Percentiles rank a stretch among this genome's conserved stretches.
These are phyloP conservation scores for Microchrysa polita DNA, from an alignment of 2,888 invertebrate species.

Conservation along the genomic window DNA sequence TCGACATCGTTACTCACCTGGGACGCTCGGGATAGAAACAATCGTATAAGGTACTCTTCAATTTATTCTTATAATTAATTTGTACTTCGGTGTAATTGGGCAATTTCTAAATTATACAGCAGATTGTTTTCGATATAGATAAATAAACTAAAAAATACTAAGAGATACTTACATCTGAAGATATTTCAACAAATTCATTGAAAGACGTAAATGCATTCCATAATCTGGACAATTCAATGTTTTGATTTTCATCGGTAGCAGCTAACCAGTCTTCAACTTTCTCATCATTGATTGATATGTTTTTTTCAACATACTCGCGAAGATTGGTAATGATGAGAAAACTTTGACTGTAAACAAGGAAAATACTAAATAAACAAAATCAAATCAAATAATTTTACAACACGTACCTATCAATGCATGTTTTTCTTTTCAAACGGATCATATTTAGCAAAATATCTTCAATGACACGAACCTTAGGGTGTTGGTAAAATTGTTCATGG, in stretches of 20 bases:
- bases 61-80: neutral
- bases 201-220: conserved; percentile 7
- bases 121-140: too few relatives aligned
- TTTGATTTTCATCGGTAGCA: too few relatives aligned
- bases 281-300: conserved; percentile 6
- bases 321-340: neutral
- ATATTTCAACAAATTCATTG: neutral
- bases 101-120: too few relatives aligned
- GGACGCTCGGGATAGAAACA: neutral
- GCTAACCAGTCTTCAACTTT: conserved; percentile 1
- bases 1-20: too few relatives aligned
- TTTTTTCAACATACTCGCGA: neutral
- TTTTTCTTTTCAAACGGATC: conserved; percentile 4
- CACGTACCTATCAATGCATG: neutral
- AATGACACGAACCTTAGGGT: conserved; percentile 61
- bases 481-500: conserved; percentile 66
- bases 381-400: too few relatives aligned
- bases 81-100: neutral
- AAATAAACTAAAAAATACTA: too few relatives aligned
- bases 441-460: conserved; percentile 59
- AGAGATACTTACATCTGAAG: neutral
- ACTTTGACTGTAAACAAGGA: neutral
- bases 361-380: neutral
- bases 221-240: neutral
- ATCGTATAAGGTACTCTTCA: neutral